Evolutionary conservation across 2,888 invertebrate species (phyloP).

Genomic region (Branchipolynoe longqiensis): DNA sequence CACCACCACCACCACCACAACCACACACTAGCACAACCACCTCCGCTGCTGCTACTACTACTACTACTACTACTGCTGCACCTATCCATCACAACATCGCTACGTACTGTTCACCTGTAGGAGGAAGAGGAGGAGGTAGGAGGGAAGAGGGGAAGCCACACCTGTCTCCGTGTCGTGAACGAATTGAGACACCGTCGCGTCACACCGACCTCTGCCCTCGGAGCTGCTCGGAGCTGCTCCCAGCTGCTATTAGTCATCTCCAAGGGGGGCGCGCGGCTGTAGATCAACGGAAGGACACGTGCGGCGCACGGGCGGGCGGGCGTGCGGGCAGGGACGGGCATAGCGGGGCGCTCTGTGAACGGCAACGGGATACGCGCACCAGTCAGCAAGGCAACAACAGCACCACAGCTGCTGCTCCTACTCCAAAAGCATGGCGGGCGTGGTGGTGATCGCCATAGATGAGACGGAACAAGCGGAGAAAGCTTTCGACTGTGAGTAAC

Average conservation of each 20-base stretch:
- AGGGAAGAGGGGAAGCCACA: neutral
- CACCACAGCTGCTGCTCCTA: neutral
- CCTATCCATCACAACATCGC: too few relatives aligned
- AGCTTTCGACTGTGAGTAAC: constrained; percentile 62
- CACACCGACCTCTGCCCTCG: too few relatives aligned
- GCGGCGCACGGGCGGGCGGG: neutral
- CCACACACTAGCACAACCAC: neutral
- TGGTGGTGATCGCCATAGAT: constrained; percentile 61
- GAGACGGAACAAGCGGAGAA: constrained; percentile 57
- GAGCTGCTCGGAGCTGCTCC: neutral
- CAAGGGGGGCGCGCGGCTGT: neutral
- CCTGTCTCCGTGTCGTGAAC: too few relatives aligned
- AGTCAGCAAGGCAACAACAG: neutral
- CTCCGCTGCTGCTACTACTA: neutral
- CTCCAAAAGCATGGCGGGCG: constrained; percentile 31
- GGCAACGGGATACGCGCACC: too few relatives aligned
- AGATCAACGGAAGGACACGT: neutral
- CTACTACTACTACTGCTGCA: neutral
- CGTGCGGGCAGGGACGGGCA: neutral
- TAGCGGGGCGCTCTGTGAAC: too few relatives aligned
- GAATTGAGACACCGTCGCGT: too few relatives aligned
- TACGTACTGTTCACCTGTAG: too few relatives aligned
- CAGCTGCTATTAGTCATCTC: neutral
- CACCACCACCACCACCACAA: too few relatives aligned
- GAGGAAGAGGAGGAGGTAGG: neutral